Evolutionary conservation across 2,113 vertebrate species (phyloP).

Genomic region (Vireo altiloquus): DNA sequence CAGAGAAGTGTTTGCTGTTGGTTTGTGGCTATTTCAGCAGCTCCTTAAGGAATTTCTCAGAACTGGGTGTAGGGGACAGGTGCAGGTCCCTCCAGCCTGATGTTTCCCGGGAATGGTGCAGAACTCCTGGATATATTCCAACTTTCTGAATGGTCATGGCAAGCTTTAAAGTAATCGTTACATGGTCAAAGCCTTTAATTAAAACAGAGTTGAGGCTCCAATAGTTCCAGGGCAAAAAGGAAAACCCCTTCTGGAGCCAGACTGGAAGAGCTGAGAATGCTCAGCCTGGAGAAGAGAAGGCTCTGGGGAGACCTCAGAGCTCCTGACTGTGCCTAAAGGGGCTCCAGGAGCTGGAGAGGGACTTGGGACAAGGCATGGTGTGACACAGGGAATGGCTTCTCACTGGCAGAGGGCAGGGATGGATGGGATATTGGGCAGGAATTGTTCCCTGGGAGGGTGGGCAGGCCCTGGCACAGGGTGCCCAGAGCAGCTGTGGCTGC

Average conservation of each 20-base stretch:
- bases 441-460: rapidly evolving
- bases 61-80: neutral
- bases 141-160: neutral
- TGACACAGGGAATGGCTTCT: neutral
- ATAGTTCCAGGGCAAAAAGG: neutral
- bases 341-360: neutral
- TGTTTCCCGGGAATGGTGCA: neutral
- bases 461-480: neutral
- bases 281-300: neutral
- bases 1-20: neutral
- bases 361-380: rapidly evolving
- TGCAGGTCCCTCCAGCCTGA: neutral
- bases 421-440: neutral
- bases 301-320: neutral
- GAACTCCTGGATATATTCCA: neutral
- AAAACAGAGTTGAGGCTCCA: neutral
- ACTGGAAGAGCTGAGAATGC: neutral
- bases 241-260: neutral
- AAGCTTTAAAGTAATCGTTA: neutral
- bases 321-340: rapidly evolving
- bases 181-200: neutral
- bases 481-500: neutral
- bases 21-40: neutral
- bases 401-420: rapidly evolving
- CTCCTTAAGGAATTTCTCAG: neutral